Conservation (phyloP, 1,140 invertebrate genomes). For the Bathynomus jamesi region DNA sequence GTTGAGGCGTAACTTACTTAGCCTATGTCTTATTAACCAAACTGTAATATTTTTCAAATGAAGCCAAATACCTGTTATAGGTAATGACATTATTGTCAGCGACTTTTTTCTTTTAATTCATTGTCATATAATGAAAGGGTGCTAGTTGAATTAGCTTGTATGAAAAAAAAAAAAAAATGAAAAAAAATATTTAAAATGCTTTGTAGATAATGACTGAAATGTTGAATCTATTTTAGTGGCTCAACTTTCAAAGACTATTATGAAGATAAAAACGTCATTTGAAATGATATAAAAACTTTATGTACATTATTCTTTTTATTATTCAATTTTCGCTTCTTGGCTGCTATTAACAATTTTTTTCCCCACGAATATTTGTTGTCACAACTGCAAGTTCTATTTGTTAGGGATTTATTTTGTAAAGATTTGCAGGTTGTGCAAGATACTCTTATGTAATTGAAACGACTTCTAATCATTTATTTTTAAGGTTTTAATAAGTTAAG, state of each 20-base stretch:
- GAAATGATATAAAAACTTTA: not conserved
- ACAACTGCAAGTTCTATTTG: not conserved
- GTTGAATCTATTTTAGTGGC: not conserved
- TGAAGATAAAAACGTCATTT: not conserved
- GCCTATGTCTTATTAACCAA: not conserved
- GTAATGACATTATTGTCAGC: not conserved
- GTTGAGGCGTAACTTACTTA: too few relatives aligned
- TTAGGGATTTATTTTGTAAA: not conserved
- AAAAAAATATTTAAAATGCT: constrained; percentile 10
- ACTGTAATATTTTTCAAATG: not conserved
- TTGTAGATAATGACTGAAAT: not conserved
- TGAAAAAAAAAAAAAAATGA: too few relatives aligned
- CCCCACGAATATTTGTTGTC: not conserved
- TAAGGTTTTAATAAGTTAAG: not conserved
- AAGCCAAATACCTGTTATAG: not conserved
- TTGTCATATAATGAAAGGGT: constrained; percentile 24
- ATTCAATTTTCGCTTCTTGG: not conserved
- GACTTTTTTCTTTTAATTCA: not conserved
- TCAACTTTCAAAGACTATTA: not conserved
- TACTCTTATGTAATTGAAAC: not conserved
- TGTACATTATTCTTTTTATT: constrained; percentile 4
- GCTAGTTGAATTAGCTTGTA: constrained; percentile 24
- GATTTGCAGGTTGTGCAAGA: not conserved
- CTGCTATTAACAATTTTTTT: not conserved
- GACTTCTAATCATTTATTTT: not conserved